Evolutionary conservation across 2,113 vertebrate species (phyloP), one percentile per base, ranked within the genome.

Genomic region (Nymphicus hollandicus): DNA sequence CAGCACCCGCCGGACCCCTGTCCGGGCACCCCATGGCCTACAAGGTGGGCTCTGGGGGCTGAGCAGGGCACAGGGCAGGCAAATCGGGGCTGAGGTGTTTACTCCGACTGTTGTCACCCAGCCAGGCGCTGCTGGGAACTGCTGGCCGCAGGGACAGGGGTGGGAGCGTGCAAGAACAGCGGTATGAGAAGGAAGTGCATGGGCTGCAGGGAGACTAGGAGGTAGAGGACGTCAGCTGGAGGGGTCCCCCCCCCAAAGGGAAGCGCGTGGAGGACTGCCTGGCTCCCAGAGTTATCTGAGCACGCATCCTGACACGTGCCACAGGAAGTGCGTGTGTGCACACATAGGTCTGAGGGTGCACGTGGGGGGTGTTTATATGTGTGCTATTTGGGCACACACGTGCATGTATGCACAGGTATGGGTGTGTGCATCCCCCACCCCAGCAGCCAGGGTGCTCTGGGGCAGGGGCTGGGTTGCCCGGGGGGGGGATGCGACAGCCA

Each of bases 291-390:
- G 22, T 37, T 81, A 85, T 55, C 41, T 12, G 16, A 33, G 52
- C 0, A 0, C 4, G 10, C 11, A 24, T 11, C 64, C 41, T 0
- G 1, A 22, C 0, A 0, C 0, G 4, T 37, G 78, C 41, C 16
- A 16, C 6, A 4, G 77, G 39, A 35, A 71, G 33, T 0, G 8
- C 2, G 19, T 4, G 0, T 23, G 63, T 11, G 37, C 2, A 13
- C 25, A 8, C 0, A 1, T 4, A 17, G 22, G 35, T 31, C 43
- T 50, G 58, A 29, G 47, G 22, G 64, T 13, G 44, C 65, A 33
- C 0, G 5, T 31, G 49, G 47, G 10, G 18, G 5, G 13, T 13
- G 53, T 4, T 66, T 2, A 19, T 35, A 23, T 0, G 0, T 25
- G 43, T 47, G 53, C 17, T 22, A 5, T 10, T 17, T 0, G 0